Base-by-base conservation (phyloP, 2,888 invertebrate genomes). In the Rotaria sp. region DNA sequence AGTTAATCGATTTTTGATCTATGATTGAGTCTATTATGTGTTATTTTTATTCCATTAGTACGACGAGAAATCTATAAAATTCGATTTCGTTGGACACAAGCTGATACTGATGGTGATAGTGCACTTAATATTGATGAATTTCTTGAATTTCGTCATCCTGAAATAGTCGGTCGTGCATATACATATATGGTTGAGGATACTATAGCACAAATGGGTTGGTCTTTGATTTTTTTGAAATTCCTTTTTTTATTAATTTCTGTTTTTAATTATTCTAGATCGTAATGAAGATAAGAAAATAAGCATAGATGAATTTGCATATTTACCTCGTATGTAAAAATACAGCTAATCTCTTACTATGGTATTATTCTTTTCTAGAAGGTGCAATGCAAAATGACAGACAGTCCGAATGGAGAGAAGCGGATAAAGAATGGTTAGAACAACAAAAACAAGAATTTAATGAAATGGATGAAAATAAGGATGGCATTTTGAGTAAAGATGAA, bases 71-170 rank as follows among this genome's bases (percentile, higher is more conserved):
- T 80, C 7, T 0, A n/a, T 2, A 80, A 80, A 26, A 80, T 80
- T 80, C 80, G 45, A 2, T 80, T n/a, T 80, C 80, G 80, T 45
- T 80, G 80, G 80, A n/a, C 18, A 80, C 45, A 45, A n/a, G 80
- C 45, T 80, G 80, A 80, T 80, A 11, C 0, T 45, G 45, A 4
- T n/a, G 26, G n/a, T 26, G 80, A 80, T 45, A 80, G 26, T 41
- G n/a, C 45, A 45, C n/a, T 80, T 11, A 45, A 80, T 80, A n/a
- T n/a, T 3, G 80, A 80, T 26, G 80, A 80, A 80, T 80, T 80
- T 45, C 45, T 80, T 13, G 26, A 45, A 45, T 80, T 80, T 80
- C 80, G 80, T 45, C 80, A 80, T 80, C 80, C 80, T 13, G 80
- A 80, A 45, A 45, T 80, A 26, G 18, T 45, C n/a, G 80, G 80